Conservation (phyloP, 2,888 invertebrate genomes). For the Drymonia ruficornis region DNA sequence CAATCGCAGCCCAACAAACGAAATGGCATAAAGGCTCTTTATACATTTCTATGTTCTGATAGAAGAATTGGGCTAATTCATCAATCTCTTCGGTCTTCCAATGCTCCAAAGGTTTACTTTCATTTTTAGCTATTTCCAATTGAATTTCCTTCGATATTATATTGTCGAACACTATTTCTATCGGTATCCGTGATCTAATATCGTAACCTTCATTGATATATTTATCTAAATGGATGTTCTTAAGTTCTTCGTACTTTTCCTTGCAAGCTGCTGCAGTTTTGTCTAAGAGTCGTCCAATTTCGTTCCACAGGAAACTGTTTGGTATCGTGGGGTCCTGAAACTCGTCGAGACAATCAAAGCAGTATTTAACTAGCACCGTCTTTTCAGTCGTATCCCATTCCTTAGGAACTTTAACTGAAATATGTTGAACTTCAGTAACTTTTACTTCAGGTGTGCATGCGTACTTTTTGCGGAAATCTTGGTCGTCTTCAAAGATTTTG, state of each 20-base stretch:
- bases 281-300: constrained; percentile 68
- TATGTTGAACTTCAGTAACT: constrained; percentile 14
- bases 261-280: constrained; percentile 63
- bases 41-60: constrained; percentile 65
- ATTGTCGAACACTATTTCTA: constrained; percentile 67
- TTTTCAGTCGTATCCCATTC: constrained; percentile 66
- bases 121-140: constrained; percentile 38
- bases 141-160: constrained; percentile 66
- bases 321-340: constrained; percentile 73
- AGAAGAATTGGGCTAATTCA: constrained; percentile 64
- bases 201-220: constrained; percentile 56
- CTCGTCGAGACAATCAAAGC: constrained; percentile 71
- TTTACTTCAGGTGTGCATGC: constrained; percentile 21
- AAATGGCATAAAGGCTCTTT: constrained; percentile 69
- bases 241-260: constrained; percentile 57
- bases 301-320: constrained; percentile 72
- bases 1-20: constrained; percentile 66
- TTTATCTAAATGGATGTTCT: constrained; percentile 54
- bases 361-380: constrained; percentile 70
- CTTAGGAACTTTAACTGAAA: constrained; percentile 12
- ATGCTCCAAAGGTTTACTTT: constrained; percentile 18
- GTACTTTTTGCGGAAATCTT: constrained; percentile 61
- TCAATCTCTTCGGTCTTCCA: constrained; percentile 60
- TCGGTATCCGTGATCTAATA: constrained; percentile 53
- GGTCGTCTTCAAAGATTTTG: constrained; percentile 65